Conservation (phyloP, 2,113 vertebrate genomes). For the Furnarius figulus region DNA sequence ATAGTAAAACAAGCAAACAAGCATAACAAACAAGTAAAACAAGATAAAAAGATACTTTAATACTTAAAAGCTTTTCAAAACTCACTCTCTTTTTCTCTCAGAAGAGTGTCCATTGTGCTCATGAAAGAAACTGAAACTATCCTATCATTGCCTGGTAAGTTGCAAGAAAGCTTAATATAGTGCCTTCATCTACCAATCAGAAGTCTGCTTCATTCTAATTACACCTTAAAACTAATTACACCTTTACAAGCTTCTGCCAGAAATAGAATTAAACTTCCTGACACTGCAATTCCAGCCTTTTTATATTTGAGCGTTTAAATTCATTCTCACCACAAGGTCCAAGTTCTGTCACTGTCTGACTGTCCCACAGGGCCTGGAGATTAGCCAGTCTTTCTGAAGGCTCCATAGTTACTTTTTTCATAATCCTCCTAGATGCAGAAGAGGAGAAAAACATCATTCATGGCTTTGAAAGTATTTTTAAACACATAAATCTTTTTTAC, state of each 20-base stretch:
- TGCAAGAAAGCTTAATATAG: slow-evolving; percentile 57
- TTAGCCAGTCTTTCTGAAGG: slow-evolving; percentile 86
- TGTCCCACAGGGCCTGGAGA: slow-evolving; percentile 91
- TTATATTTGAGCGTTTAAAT: slow-evolving; percentile 41
- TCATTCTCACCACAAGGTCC: slow-evolving; percentile 90
- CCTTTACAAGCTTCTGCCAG: slow-evolving; percentile 44
- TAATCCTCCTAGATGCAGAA: slow-evolving; percentile 83
- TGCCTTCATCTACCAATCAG: slow-evolving; percentile 48
- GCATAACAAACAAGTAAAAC: not conserved
- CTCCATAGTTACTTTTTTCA: slow-evolving; percentile 94
- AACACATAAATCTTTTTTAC: not conserved
- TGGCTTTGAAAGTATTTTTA: not conserved
- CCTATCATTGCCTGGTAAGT: not conserved
- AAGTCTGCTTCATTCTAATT: slow-evolving; percentile 50
- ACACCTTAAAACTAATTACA: slow-evolving; percentile 72
- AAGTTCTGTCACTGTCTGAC: slow-evolving; percentile 87
- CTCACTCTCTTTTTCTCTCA: slow-evolving; percentile 10
- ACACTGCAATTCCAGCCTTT: slow-evolving; percentile 16
- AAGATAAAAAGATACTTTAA: not conserved
- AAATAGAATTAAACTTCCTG: slow-evolving; percentile 64
- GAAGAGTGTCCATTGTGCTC: not conserved
- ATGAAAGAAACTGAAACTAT: slow-evolving; percentile 1
- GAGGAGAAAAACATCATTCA: not conserved
- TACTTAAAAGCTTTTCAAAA: not conserved
- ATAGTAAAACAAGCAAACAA: not conserved